These are phyloP conservation scores for Andricus quercusramuli DNA, from an alignment of 2,888 invertebrate species.

Conservation along the genomic window DNA sequence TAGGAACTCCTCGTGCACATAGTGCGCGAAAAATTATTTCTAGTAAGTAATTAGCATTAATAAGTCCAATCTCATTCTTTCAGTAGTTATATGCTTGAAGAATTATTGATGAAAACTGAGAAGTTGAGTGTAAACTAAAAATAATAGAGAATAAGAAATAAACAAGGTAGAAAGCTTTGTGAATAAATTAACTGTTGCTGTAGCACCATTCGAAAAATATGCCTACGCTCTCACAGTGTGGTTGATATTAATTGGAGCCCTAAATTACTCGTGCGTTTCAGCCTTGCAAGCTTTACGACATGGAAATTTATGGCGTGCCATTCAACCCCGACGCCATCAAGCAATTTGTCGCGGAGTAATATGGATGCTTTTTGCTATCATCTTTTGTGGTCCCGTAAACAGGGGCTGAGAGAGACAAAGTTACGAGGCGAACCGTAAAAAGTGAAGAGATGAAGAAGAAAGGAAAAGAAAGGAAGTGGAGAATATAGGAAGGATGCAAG, in stretches of 20 bases:
- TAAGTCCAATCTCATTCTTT: too few relatives aligned
- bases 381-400: slow-evolving; percentile 35
- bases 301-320: slow-evolving; percentile 52
- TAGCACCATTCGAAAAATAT: slow-evolving; percentile 40
- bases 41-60: too few relatives aligned
- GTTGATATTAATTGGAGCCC: slow-evolving; percentile 62
- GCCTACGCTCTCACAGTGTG: slow-evolving; percentile 51
- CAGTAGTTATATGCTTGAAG: too few relatives aligned
- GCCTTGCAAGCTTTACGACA: slow-evolving; percentile 55
- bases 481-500: slow-evolving; percentile 23
- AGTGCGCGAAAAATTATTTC: too few relatives aligned
- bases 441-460: slow-evolving; percentile 6
- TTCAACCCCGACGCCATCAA: slow-evolving; percentile 52
- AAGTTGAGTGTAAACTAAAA: neutral
- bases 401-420: slow-evolving; percentile 26
- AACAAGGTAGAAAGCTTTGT: neutral
- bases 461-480: slow-evolving; percentile 22
- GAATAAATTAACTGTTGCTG: slow-evolving; percentile 32
- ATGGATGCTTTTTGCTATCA: slow-evolving; percentile 48
- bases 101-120: neutral
- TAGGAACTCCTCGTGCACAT: too few relatives aligned
- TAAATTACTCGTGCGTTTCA: slow-evolving; percentile 50
- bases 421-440: neutral
- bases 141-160: neutral
- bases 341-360: slow-evolving; percentile 54